Base-by-base conservation (phyloP, 2,797 vertebrate genomes). In the Nyctibius grandis region DNA sequence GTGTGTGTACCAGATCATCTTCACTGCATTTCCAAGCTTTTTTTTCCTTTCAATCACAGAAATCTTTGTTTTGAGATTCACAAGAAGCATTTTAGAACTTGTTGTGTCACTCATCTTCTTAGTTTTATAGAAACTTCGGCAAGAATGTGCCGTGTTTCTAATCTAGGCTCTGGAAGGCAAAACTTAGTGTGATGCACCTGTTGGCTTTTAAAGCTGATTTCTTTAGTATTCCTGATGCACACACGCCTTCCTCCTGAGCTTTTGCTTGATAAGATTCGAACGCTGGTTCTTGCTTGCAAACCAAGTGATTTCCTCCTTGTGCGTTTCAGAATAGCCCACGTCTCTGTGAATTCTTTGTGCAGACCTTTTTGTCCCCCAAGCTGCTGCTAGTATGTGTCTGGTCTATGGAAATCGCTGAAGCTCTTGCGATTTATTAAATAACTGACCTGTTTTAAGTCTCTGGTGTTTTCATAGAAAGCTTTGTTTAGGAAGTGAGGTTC, bases 401-500 rank as follows among this genome's bases (percentile, higher is more conserved):
- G 10, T 34, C 50, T 47, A 28, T 15, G 40, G 26, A 47, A 91
- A 67, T 82, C 22, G 6, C 59, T 85, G 47, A 11, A 20, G 22
- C n/a, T 61, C 59, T 63, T 78, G 45, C 22, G 5, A 28, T 84
- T 63, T 53, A 33, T 63, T 38, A 29, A 93, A 73, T 51, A 82
- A 56, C 59, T 23, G 17, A 29, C 38, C 56, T 82, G 14, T 89
- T 95, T 70, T 3, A 36, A 76, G 74, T 70, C 78, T 60, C 70
- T 48, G 48, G 34, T 65, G 67, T 91, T 96, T 91, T 78, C 56
- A 18, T 51, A 56, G 61, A 81, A 79, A 88, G n/a, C 61, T 88
- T 89, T 20, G 1, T 63, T 91, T 73, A 89, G 95, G 75, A 96
- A 93, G 57, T 59, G 75, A 88, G 33, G 10, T 78, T 84, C 85